These are phyloP conservation scores for Rhabdornis inornatus DNA, from an alignment of 2,113 vertebrate species.

Conservation along the genomic window DNA sequence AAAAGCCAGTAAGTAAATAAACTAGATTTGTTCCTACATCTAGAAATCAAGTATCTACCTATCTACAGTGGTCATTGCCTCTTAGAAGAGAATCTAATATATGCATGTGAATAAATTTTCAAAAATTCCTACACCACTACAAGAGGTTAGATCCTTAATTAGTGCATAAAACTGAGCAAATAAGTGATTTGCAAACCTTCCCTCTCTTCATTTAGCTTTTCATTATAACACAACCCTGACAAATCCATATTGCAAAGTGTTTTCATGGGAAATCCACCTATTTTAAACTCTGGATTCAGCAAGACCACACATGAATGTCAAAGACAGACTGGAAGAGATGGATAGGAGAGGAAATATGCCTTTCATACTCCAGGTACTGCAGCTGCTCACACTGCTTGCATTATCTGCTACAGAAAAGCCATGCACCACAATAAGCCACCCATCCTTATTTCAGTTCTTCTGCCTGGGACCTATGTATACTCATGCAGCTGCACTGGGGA, in stretches of 20 bases:
- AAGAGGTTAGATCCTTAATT: neutral
- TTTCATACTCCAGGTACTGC: neutral
- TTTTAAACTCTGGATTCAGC: neutral
- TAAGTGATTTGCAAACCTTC: neutral
- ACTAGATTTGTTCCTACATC: neutral
- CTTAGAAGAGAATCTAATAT: neutral
- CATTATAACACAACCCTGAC: neutral
- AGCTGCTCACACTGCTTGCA: no score
- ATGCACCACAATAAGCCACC: neutral
- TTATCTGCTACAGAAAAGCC: neutral
- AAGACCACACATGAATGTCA: neutral
- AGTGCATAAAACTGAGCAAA: neutral
- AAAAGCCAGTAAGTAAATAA: neutral
- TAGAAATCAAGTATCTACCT: neutral
- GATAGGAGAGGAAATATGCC: neutral
- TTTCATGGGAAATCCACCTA: neutral
- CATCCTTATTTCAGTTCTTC: neutral
- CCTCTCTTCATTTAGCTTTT: neutral
- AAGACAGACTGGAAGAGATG: neutral
- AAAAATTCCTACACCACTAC: neutral
- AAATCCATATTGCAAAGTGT: neutral
- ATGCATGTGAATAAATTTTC: neutral
- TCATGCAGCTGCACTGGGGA: neutral
- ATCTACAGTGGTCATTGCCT: neutral
- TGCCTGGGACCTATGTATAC: fast-evolving